Evolutionary conservation across 2,888 invertebrate genomes (phyloP).

Genomic region (Chymomyza caudatula): DNA sequence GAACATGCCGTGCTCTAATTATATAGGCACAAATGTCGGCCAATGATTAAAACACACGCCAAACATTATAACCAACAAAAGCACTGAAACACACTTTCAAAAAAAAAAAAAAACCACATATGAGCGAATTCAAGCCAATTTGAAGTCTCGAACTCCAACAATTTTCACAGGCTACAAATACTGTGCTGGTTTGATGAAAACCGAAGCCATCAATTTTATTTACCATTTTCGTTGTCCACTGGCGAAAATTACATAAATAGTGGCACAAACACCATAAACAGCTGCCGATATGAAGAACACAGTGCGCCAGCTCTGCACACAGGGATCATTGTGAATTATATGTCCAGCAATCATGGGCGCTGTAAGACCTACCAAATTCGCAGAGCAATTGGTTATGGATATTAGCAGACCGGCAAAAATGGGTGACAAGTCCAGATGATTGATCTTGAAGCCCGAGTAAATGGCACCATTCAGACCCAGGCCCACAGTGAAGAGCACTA

Average conservation of each 20-base stretch:
- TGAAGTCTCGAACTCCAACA: no score
- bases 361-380: conserved; percentile 89
- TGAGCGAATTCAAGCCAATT: no score
- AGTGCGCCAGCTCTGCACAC: conserved; percentile 89
- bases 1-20: no score
- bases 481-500: conserved; percentile 86
- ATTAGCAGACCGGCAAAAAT: conserved; percentile 92
- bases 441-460: conserved; percentile 86
- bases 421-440: conserved; percentile 92
- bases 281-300: conserved; percentile 90
- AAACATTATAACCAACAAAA: no score
- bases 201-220: conserved; percentile 77
- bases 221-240: conserved; percentile 87
- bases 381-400: conserved; percentile 92
- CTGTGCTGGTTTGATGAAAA: no score
- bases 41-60: no score
- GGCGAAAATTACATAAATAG: conserved; percentile 87
- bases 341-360: conserved; percentile 90
- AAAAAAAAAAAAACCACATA: no score
- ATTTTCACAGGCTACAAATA: no score
- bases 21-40: no score
- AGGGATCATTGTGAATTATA: conserved; percentile 88
- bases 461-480: conserved; percentile 92
- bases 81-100: no score
- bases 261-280: conserved; percentile 86